Percentiles rank a stretch among this genome's conserved stretches.
Conservation (phyloP, 1,140 invertebrate genomes). For the Drosophila elegans region DNA sequence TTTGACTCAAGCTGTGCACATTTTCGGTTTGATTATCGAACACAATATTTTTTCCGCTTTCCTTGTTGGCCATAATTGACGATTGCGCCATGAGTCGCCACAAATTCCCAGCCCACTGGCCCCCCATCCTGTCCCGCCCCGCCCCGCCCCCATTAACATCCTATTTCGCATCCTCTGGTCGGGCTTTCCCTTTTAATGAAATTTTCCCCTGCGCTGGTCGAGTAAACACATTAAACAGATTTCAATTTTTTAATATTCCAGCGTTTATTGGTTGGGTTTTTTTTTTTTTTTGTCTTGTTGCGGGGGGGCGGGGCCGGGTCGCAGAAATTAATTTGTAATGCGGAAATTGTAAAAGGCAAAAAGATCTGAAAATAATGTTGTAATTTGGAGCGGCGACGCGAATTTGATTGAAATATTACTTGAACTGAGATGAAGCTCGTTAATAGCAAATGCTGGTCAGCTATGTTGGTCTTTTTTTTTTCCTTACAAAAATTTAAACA, state of each 20-base stretch:
- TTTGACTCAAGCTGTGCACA: slow-evolving; percentile 81
- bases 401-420: slow-evolving; percentile 63
- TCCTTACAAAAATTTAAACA: too few species aligned
- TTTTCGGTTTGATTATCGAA: slow-evolving; percentile 83
- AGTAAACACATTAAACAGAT: slow-evolving; percentile 69
- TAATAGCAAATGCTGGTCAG: background rate
- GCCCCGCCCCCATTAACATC: slow-evolving; percentile 4
- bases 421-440: slow-evolving; percentile 19
- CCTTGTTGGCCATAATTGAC: slow-evolving; percentile 79
- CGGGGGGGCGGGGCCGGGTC: background rate
- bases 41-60: slow-evolving; percentile 82
- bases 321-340: slow-evolving; percentile 71
- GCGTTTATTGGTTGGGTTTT: slow-evolving; percentile 11
- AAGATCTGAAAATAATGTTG: slow-evolving; percentile 49
- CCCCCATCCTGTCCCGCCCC: background rate
- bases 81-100: slow-evolving; percentile 80
- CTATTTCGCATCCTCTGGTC: slow-evolving; percentile 30
- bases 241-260: slow-evolving; percentile 65
- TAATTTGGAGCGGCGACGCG: slow-evolving; percentile 62
- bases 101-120: slow-evolving; percentile 40
- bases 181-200: slow-evolving; percentile 59
- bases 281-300: slow-evolving; percentile 1
- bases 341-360: slow-evolving; percentile 65
- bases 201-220: slow-evolving; percentile 58
- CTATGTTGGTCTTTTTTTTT: background rate